Base-by-base conservation (phyloP, 1,140 invertebrate genomes). In the Helicoverpa zea region DNA sequence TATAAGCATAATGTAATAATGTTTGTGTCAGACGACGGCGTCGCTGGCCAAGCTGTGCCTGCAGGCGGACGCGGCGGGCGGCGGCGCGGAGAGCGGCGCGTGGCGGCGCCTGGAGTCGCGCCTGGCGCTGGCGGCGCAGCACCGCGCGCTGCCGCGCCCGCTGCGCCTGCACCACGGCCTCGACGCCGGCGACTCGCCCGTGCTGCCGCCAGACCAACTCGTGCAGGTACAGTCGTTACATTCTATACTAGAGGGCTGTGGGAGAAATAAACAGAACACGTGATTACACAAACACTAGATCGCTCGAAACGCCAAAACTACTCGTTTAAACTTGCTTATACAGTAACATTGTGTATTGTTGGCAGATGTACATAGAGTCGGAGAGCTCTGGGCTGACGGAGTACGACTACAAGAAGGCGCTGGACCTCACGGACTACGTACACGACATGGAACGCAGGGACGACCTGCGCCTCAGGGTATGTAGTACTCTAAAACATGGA, bases 41-140 rank as follows among this genome's bases (percentile, higher is more conserved):
- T 97, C 97, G 10, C 90, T 98, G 10, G 95, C 96, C 7, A 98
- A 98, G 93, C 90, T 98, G 77, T 94, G 93, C 83, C 82, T 90
- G 3, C 68, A 88, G 35, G 92, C 89, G 3, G 92, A 93, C 23
- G 0, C 23, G 11, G 86, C 84, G 16, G 70, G 29, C 29, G 79
- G 70, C 0, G 49, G 35, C 11, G 58, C 64, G 11, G 11, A 52
- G 0, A n/a, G 83, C 2, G 88, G 81, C 2, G 56, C 81, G 14
- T 81, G 81, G 81, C 81, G 43, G 0, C 74, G 79, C 14, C 81
- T 90, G 1, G 90, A 92, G 61, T 51, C 66, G 9, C 81, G 87
- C 16, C 85, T 94, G 74, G 63, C 89, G 23, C 87, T 95, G 63
- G 87, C 83, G n/a, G 92, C 91, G 43, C 93, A 94, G 75, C 92